Evolutionary conservation across 2,888 invertebrate species (phyloP), one percentile per base, ranked within the genome.

Genomic region (Cecidostiba fungosa): DNA sequence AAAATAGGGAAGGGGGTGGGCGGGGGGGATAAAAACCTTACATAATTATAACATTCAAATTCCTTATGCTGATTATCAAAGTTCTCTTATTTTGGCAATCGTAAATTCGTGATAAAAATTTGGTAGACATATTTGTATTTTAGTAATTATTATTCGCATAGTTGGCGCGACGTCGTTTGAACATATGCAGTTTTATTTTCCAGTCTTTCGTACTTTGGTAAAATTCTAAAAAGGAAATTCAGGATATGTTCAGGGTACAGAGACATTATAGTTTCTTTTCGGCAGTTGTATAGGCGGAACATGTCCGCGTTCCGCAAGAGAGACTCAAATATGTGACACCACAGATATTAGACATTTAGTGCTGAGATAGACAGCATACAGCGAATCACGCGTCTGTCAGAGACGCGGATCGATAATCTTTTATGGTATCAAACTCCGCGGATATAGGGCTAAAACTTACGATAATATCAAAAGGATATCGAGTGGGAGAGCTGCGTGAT

Each of bases 41-140:
- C 54, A 23, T 43, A 77, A 77, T 73, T 47, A 14, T 23, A 66
- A 81, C 32, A 32, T 50, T 81, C n/a, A 70, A 82, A 86, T 86
- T 86, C 83, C 84, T 19, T 77, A 36, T 23, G 76, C 84, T 84
- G 80, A 77, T 83, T 84, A 84, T 84, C 84, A 81, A 84, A 59
- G 26, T 69, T 79, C 19, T 36, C 23, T 59, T 74, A 29, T 77
- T 39, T 54, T 83, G 23, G 62, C 39, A 59, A 8, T 39, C 26
- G 12, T 26, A 19, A 70, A 54, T 54, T 54, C 23, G 62, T 26
- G 72, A 74, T 79, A 84, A 78, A 79, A 84, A 80, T 76, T 79
- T 82, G 32, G 69, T 36, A 69, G 50, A 66, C 29, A 50, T 39
- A 39, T 47, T 72, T n/a, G 72, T 23, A 36, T 76, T 16, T 50